Percentiles rank a stretch among this genome's conserved stretches.
Evolutionary conservation across 1,140 invertebrate genomes (phyloP).

Genomic region (Bradysia coprophila): DNA sequence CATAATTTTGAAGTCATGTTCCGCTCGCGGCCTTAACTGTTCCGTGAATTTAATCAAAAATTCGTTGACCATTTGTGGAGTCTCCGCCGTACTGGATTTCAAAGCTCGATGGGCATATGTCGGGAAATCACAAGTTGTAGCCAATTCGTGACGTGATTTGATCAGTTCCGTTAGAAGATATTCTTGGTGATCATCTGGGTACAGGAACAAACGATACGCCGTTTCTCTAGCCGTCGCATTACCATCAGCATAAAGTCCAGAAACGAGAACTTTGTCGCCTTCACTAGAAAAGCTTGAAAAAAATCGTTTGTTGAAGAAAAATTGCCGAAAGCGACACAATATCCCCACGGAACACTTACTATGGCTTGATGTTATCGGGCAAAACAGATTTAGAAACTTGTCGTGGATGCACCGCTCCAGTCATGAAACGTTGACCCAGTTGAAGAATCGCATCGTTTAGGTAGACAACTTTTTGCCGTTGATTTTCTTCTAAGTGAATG

Average conservation of each 20-base stretch:
- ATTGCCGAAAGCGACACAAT: too few species aligned
- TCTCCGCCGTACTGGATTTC: conserved; percentile 70
- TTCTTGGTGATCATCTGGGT: conserved; percentile 62
- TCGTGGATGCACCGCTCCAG: conserved; percentile 45
- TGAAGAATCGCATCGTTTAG: conserved; percentile 67
- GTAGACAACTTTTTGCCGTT: conserved; percentile 57
- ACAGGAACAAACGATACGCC: conserved; percentile 72
- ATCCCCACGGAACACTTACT: too few species aligned
- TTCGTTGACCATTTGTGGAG: conserved; percentile 51
- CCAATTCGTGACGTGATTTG: conserved; percentile 52
- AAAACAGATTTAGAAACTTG: conserved; percentile 40
- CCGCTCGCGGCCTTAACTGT: conserved; percentile 40
- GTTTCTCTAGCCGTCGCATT: conserved; percentile 67
- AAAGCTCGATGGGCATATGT: conserved; percentile 78
- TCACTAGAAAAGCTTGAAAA: conserved; percentile 48
- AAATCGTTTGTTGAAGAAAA: conserved; percentile 1
- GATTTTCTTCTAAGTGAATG: conserved; percentile 72
- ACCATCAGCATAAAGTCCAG: conserved; percentile 61
- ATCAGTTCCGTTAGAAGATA: conserved; percentile 52
- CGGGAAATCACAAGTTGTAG: conserved; percentile 67
- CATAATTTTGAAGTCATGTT: conserved; percentile 54
- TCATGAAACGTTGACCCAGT: conserved; percentile 73
- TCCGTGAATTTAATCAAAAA: conserved; percentile 66
- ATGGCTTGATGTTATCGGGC: conserved; percentile 41
- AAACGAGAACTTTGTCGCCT: conserved; percentile 51